phyloP scores from a whole-genome alignment of 2,888 invertebrate genomes.

The Phania funesta region DNA sequence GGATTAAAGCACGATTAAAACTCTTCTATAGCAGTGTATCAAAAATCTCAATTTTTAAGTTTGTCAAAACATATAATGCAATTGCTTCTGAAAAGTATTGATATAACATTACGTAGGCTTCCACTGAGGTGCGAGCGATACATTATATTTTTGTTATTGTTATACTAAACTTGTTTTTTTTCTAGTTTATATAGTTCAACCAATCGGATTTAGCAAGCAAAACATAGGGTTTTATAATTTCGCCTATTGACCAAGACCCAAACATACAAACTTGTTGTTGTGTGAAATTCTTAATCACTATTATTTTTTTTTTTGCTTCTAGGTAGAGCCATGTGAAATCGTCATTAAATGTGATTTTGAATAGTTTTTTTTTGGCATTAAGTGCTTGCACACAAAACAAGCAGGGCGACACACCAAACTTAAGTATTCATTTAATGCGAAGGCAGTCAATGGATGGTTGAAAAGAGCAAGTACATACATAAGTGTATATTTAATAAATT shows the following conservation, averaged over 20 bases:
- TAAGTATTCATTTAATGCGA: neutral
- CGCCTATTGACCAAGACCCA: neutral
- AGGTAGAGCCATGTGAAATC: neutral
- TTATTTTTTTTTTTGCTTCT: neutral
- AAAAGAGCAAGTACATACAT: slow-evolving; percentile 18
- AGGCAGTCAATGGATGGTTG: slow-evolving; percentile 14
- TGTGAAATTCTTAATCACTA: slow-evolving; percentile 2
- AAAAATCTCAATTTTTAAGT: no score
- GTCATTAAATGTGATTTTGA: slow-evolving; percentile 41
- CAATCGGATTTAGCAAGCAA: no score
- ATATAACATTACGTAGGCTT: no score
- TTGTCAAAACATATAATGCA: no score
- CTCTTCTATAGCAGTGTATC: no score
- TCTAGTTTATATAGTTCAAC: no score
- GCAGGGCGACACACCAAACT: neutral
- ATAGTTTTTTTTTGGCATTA: neutral
- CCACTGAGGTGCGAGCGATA: no score
- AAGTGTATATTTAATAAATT: slow-evolving; percentile 76
- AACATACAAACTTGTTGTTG: neutral
- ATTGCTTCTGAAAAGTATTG: no score
- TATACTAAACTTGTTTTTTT: no score
- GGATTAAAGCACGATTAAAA: no score
- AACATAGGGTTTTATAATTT: neutral
- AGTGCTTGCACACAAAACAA: neutral
- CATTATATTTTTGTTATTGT: no score